These are phyloP conservation scores for Malthinus seriepunctatus DNA, from an alignment of 2,888 invertebrate species.

Conservation along the genomic window DNA sequence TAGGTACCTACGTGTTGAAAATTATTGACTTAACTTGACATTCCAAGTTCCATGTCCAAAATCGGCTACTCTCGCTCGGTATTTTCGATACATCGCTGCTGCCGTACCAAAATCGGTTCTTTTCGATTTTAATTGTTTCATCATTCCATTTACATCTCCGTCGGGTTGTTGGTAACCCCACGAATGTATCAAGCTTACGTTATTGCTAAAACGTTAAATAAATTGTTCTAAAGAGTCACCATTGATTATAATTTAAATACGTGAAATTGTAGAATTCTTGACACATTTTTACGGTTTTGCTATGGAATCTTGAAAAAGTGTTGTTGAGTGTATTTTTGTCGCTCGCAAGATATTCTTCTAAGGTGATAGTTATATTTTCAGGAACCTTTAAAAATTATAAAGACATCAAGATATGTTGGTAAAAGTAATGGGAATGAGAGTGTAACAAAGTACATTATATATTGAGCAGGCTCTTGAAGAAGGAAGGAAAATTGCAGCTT, in stretches of 20 bases:
- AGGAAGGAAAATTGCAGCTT: too few species aligned
- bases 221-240: not conserved
- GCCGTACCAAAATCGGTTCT: constrained; percentile 69
- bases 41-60: constrained; percentile 65
- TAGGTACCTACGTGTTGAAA: not conserved
- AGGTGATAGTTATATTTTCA: constrained; percentile 49
- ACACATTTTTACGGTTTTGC: constrained; percentile 61
- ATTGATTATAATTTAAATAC: constrained; percentile 50
- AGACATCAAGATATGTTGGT: not conserved
- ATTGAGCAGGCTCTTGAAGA: too few species aligned
- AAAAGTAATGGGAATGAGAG: not conserved
- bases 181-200: constrained; percentile 57
- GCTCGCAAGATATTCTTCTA: constrained; percentile 59
- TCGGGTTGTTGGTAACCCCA: constrained; percentile 66
- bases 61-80: constrained; percentile 55
- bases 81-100: constrained; percentile 66
- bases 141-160: constrained; percentile 67
- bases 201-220: constrained; percentile 49
- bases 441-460: not conserved
- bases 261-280: constrained; percentile 69
- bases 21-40: constrained; percentile 54
- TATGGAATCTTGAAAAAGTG: constrained; percentile 67
- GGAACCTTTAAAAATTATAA: constrained; percentile 47
- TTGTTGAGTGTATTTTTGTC: constrained; percentile 61
- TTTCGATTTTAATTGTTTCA: constrained; percentile 61